phyloP scores from a whole-genome alignment of 2,888 invertebrate genomes.

The Boloria selene region DNA sequence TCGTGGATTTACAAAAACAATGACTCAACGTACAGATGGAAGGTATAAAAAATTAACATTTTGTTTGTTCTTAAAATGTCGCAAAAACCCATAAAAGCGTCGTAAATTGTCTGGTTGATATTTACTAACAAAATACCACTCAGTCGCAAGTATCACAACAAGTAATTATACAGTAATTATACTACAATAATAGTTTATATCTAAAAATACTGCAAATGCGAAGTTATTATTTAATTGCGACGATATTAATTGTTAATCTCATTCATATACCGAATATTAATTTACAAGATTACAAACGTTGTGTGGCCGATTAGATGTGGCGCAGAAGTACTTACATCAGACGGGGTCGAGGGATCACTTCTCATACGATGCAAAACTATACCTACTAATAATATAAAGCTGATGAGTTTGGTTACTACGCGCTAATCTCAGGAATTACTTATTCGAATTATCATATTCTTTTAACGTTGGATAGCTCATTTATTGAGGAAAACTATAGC shows the following conservation, averaged over 20 bases:
- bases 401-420: no score
- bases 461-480: no score
- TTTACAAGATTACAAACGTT: neutral
- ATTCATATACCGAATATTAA: conserved; percentile 5
- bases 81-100: no score
- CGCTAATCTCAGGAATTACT: no score
- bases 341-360: conserved; percentile 7
- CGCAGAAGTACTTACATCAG: neutral
- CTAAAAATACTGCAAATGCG: conserved; percentile 5
- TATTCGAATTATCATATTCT: no score
- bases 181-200: conserved; percentile 3
- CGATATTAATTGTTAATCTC: conserved; percentile 1
- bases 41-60: no score
- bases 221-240: neutral
- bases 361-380: conserved; percentile 14
- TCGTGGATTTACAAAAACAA: no score
- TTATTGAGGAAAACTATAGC: no score
- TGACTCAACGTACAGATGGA: no score
- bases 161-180: conserved; percentile 3
- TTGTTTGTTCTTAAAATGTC: no score
- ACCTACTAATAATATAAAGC: no score
- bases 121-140: conserved; percentile 1
- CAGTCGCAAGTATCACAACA: conserved; percentile 5
- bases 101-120: no score
- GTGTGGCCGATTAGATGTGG: conserved; percentile 5